A percentile compares a stretch with the other conserved stretches of the same genome.
These are phyloP conservation scores for Morus bassanus DNA, from an alignment of 2,797 vertebrate genomes.

Conservation along the genomic window DNA sequence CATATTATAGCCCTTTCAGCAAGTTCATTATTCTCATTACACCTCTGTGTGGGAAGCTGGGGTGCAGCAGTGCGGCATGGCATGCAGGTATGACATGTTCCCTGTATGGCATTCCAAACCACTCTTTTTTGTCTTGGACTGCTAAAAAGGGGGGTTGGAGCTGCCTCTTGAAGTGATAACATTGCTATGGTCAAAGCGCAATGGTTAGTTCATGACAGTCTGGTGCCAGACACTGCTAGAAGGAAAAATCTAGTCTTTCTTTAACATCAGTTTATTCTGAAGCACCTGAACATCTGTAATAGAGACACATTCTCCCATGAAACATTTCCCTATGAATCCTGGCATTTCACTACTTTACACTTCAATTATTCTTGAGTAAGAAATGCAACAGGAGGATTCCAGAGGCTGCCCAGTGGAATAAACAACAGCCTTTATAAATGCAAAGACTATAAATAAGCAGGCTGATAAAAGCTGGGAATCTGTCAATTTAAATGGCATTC, in stretches of 20 bases:
- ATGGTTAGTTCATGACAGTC: not conserved
- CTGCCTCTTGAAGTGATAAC: not conserved
- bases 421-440: slow-evolving; percentile 58
- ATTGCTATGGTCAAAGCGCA: not conserved
- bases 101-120: not conserved
- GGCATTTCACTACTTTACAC: slow-evolving; percentile 44
- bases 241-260: not conserved
- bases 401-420: slow-evolving; percentile 51
- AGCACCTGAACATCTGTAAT: not conserved
- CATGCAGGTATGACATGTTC: not conserved
- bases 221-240: not conserved
- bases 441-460: slow-evolving; percentile 24
- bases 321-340: slow-evolving; percentile 54
- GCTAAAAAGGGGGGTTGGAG: not conserved
- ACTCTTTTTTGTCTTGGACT: not conserved
- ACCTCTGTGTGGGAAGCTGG: not conserved
- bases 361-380: slow-evolving; percentile 60
- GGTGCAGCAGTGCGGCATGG: not conserved
- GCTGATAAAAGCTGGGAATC: slow-evolving; percentile 28
- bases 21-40: not conserved
- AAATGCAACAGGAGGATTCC: slow-evolving; percentile 53
- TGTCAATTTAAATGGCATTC: slow-evolving; percentile 60
- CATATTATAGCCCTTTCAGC: not conserved
- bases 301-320: slow-evolving; percentile 3
- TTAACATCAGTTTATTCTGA: not conserved